Conservation (phyloP, 2,888 invertebrate genomes). For the Pseudococcus jackbeardsleyi region DNA sequence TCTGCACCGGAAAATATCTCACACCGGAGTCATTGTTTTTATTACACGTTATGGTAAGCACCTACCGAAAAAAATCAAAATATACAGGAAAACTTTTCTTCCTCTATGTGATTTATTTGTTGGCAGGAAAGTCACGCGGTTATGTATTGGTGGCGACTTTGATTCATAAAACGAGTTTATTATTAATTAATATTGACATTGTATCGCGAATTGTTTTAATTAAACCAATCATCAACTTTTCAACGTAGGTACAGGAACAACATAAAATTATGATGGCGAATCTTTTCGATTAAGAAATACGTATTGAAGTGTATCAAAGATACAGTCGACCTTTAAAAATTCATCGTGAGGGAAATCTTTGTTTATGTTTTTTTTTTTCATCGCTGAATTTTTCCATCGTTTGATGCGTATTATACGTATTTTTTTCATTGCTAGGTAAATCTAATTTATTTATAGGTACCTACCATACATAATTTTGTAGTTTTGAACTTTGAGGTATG, state of each 20-base stretch:
- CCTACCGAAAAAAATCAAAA: constrained; percentile 17
- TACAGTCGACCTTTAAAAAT: neutral
- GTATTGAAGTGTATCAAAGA: neutral
- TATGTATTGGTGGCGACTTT: constrained; percentile 18
- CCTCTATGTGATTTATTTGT: constrained; percentile 46
- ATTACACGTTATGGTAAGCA: neutral
- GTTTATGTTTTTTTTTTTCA: neutral
- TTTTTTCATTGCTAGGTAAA: neutral
- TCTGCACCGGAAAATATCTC: constrained; percentile 22
- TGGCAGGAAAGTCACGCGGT: constrained; percentile 26
- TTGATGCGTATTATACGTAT: neutral
- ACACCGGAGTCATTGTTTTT: neutral
- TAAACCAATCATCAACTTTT: neutral
- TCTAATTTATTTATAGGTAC: neutral
- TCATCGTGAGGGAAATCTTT: neutral
- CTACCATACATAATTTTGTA: neutral
- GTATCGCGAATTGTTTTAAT: constrained; percentile 29
- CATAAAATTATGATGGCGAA: neutral
- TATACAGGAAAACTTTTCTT: constrained; percentile 54
- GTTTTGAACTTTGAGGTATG: neutral
- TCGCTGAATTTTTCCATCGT: neutral
- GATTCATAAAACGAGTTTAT: constrained; percentile 32
- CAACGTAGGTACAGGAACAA: neutral
- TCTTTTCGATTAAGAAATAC: neutral
- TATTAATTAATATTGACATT: constrained; percentile 54